Percentiles rank a stretch among this genome's conserved stretches.
phyloP scores from a whole-genome alignment of 2,113 vertebrate genomes.

The Calyptomena viridis region DNA sequence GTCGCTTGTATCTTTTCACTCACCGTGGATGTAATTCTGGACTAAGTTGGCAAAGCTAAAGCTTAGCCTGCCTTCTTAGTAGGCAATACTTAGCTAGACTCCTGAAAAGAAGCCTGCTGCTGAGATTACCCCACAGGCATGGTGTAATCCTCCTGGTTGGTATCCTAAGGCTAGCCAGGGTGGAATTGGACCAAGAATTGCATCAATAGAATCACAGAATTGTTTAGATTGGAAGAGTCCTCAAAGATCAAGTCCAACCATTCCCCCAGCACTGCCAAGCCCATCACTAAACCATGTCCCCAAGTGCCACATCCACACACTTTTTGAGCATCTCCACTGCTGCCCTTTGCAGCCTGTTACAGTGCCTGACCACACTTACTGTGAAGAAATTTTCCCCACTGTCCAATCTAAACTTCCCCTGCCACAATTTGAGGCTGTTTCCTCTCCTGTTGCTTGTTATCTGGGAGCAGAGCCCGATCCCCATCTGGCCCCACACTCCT shows the following conservation, averaged over 20 bases:
- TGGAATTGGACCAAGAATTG: too few relatives aligned
- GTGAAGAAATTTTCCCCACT: background rate
- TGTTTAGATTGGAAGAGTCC: background rate
- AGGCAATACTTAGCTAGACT: too few relatives aligned
- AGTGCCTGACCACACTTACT: background rate
- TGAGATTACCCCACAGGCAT: too few relatives aligned
- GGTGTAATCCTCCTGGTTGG: too few relatives aligned
- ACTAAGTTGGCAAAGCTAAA: too few relatives aligned
- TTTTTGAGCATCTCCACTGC: background rate
- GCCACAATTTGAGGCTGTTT: background rate
- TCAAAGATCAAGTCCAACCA: background rate
- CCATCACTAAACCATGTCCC: background rate
- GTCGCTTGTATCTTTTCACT: too few relatives aligned
- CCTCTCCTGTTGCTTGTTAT: background rate
- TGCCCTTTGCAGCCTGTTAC: background rate
- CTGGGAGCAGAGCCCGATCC: background rate
- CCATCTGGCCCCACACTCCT: background rate
- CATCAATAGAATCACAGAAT: background rate
- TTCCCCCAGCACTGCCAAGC: background rate
- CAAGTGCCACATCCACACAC: background rate
- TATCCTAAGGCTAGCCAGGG: too few relatives aligned
- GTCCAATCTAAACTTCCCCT: background rate
- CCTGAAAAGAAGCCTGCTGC: too few relatives aligned
- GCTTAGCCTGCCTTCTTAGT: too few relatives aligned
- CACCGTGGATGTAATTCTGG: too few relatives aligned